Evolutionary conservation across 35 echinoderm and acorn worm genomes (phyloP).

Genomic region (Apostichopus japonicus): DNA sequence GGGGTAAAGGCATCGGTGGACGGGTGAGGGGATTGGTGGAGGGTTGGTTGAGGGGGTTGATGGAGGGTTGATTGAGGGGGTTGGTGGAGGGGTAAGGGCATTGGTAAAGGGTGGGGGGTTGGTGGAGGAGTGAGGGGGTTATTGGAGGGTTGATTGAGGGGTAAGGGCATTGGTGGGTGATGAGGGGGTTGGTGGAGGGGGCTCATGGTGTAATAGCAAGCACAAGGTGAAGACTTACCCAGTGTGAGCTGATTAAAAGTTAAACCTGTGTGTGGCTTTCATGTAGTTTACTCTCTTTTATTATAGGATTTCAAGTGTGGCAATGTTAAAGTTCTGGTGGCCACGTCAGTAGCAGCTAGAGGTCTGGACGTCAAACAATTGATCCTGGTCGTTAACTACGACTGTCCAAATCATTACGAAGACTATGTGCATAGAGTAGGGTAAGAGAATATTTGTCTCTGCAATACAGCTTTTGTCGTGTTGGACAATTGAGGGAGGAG

Average conservation of each 20-base stretch:
- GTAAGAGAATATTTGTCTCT: conserved; percentile 44
- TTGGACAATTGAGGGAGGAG: no score
- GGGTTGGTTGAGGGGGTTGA: no score
- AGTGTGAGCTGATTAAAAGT: no score
- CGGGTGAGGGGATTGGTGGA: background rate
- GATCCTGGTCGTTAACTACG: conserved; percentile 94
- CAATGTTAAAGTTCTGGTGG: conserved; percentile 80
- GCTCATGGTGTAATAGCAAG: no score
- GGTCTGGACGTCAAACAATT: conserved; percentile 93
- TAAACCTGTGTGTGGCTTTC: background rate
- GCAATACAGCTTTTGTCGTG: no score
- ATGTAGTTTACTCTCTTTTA: background rate
- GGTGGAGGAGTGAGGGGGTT: background rate
- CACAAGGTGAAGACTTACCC: no score
- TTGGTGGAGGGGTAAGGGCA: no score
- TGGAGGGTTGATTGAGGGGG: no score
- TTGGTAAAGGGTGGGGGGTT: background rate
- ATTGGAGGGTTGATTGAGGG: no score
- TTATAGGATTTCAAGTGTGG: conserved; percentile 89
- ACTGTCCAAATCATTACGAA: conserved; percentile 98
- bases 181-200: no score
- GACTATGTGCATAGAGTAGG: conserved; percentile 98
- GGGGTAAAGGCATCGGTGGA: no score
- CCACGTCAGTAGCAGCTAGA: conserved; percentile 87
- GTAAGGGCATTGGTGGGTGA: no score